Percentiles rank a stretch among this genome's conserved stretches.
phyloP scores from a whole-genome alignment of 2,797 vertebrate species.

The Sebastolobus alascanus region DNA sequence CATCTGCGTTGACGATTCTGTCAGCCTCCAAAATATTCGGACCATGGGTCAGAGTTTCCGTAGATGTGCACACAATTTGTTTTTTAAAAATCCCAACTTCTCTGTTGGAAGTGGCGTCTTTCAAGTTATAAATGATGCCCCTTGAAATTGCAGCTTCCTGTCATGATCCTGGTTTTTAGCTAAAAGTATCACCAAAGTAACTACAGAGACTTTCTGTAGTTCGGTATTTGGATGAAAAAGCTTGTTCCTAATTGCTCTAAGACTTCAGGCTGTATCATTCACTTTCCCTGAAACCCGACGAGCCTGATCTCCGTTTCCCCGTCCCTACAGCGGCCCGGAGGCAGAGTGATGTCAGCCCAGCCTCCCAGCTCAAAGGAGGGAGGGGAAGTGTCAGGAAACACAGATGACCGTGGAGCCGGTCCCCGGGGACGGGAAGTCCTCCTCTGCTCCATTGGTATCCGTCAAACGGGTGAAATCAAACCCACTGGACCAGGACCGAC shows the following conservation, averaged over 20 bases:
- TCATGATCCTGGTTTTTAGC: background rate
- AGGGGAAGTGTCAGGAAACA: slow-evolving; percentile 50
- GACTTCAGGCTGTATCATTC: background rate
- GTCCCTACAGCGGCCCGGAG: slow-evolving; percentile 24
- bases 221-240: background rate
- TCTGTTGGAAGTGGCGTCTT: background rate
- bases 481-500: background rate
- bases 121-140: background rate
- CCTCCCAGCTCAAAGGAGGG: slow-evolving; percentile 53
- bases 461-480: slow-evolving; percentile 57
- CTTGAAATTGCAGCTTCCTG: background rate
- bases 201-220: background rate
- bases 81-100: background rate
- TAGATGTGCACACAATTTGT: background rate
- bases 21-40: background rate
- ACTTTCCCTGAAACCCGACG: slow-evolving; percentile 63
- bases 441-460: background rate
- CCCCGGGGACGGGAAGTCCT: slow-evolving; percentile 56
- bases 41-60: background rate
- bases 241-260: background rate
- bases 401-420: slow-evolving; percentile 44
- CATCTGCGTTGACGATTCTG: background rate
- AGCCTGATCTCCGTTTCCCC: slow-evolving; percentile 55
- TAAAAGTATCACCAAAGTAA: background rate
- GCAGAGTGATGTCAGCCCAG: slow-evolving; percentile 64